Conservation (phyloP, 2,888 invertebrate genomes). For the Trichogramma dendrolimi region DNA sequence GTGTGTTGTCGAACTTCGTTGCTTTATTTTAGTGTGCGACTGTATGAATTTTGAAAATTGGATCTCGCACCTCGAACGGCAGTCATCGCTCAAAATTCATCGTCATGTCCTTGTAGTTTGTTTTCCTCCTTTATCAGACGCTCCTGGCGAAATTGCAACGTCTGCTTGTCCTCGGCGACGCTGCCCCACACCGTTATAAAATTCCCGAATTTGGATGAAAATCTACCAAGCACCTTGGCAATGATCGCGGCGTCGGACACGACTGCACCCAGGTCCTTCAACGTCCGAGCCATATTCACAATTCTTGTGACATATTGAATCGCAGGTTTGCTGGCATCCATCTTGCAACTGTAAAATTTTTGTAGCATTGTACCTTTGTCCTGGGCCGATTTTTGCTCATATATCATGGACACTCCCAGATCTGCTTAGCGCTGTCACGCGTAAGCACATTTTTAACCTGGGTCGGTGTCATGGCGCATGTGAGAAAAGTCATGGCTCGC, state of each 20-base stretch:
- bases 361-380: slow-evolving; percentile 27
- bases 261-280: slow-evolving; percentile 31
- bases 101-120: slow-evolving; percentile 4
- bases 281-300: slow-evolving; percentile 30
- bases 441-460: slow-evolving; percentile 30
- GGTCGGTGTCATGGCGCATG: slow-evolving; percentile 16
- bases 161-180: slow-evolving; percentile 21
- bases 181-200: slow-evolving; percentile 35
- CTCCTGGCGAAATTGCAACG: slow-evolving; percentile 27
- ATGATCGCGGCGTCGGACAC: slow-evolving; percentile 29
- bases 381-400: slow-evolving; percentile 30
- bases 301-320: slow-evolving; percentile 28
- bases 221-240: slow-evolving; percentile 34
- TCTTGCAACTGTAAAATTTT: slow-evolving; percentile 25
- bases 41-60: too few species aligned
- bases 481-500: slow-evolving; percentile 21
- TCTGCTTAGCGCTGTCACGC: slow-evolving; percentile 24
- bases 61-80: not conserved
- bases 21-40: too few species aligned
- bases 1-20: slow-evolving; percentile 7
- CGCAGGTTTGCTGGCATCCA: slow-evolving; percentile 25
- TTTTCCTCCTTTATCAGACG: slow-evolving; percentile 29
- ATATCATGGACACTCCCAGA: slow-evolving; percentile 28
- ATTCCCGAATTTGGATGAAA: slow-evolving; percentile 31
- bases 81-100: slow-evolving; percentile 1